These are phyloP conservation scores for Paracyprichromis sp. DNA, from an alignment of 2,113 vertebrate genomes.

Conservation along the genomic window DNA sequence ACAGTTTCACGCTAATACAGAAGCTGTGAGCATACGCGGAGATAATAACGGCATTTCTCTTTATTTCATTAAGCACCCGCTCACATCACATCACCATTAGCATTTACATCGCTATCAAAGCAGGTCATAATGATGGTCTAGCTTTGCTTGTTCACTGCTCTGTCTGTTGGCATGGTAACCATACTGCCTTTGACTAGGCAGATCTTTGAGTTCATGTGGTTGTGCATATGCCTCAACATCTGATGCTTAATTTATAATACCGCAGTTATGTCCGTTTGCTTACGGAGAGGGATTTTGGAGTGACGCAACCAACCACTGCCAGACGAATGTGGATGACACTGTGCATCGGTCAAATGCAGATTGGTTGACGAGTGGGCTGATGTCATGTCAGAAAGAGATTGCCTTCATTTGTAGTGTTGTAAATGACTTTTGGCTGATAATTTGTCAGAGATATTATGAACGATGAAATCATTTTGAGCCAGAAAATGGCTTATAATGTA, in stretches of 20 bases:
- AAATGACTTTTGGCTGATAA: background rate
- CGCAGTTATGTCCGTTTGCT: background rate
- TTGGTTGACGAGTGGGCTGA: background rate
- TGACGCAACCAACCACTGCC: background rate
- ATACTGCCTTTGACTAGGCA: slow-evolving; percentile 41
- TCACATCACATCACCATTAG: slow-evolving; percentile 16
- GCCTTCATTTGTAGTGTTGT: background rate
- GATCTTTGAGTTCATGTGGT: slow-evolving; percentile 1
- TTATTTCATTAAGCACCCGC: slow-evolving; percentile 17
- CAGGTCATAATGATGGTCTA: slow-evolving; percentile 28
- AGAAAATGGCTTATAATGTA: background rate
- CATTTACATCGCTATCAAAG: background rate
- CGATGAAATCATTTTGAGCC: background rate
- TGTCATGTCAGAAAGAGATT: background rate
- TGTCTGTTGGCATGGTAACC: slow-evolving; percentile 65
- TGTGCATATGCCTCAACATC: background rate
- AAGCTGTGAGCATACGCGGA: background rate
- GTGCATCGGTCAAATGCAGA: background rate
- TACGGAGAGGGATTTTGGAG: background rate
- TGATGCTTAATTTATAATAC: background rate
- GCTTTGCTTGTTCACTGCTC: slow-evolving; percentile 38
- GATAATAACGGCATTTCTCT: slow-evolving; percentile 13
- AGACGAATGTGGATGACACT: background rate
- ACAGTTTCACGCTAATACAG: background rate
- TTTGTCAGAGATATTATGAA: background rate